These are phyloP conservation scores for Arbacia lixula DNA, from an alignment of 53 echinoderm and acorn worm species.

Conservation along the genomic window DNA sequence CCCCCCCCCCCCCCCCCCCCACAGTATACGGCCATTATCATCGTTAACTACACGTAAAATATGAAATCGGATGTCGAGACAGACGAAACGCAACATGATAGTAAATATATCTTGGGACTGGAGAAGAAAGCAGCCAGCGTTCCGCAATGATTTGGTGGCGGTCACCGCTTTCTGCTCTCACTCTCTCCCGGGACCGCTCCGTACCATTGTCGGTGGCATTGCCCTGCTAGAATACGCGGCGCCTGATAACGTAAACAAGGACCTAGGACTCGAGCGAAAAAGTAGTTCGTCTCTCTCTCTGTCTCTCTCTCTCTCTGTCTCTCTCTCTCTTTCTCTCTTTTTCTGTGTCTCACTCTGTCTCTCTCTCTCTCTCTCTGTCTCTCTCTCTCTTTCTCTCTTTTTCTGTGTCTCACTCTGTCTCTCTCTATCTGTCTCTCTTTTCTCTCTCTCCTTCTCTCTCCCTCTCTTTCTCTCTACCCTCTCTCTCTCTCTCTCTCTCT, in stretches of 20 bases:
- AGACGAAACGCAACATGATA: too few species aligned
- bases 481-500: background rate
- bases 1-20: too few species aligned
- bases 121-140: too few species aligned
- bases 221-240: slow-evolving; percentile 17
- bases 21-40: too few species aligned
- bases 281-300: background rate
- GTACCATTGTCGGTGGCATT: slow-evolving; percentile 20
- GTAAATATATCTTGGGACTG: too few species aligned
- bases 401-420: background rate
- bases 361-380: background rate
- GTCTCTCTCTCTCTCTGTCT: background rate
- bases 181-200: slow-evolving; percentile 29
- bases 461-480: background rate
- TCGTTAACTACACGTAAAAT: too few species aligned
- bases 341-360: background rate
- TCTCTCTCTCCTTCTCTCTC: background rate
- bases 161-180: too few species aligned
- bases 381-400: background rate
- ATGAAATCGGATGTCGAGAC: too few species aligned
- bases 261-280: background rate
- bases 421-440: background rate
- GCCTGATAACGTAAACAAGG: slow-evolving; percentile 40
- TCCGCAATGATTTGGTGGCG: too few species aligned
- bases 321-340: background rate